Conservation (phyloP, 2,113 vertebrate species). For the Ahaetulla prasina region DNA sequence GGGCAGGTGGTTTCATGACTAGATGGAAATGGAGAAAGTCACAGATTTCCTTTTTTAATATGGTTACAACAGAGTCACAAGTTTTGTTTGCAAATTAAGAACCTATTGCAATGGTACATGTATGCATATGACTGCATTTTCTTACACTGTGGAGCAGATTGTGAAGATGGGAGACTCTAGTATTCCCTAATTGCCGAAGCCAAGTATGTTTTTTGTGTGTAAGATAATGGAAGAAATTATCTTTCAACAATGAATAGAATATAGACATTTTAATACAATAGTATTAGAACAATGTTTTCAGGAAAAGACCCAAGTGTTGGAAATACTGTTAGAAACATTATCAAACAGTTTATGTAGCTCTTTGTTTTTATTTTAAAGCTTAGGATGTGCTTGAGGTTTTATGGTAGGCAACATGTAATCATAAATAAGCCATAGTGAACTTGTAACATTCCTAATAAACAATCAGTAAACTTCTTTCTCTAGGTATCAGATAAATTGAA, state of each 20-base stretch:
- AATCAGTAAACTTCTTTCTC: constrained; percentile 20
- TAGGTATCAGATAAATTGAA: constrained; percentile 34
- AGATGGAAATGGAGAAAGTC: neutral
- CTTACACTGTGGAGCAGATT: constrained; percentile 49
- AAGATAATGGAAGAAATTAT: too few relatives aligned
- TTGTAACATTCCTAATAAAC: neutral
- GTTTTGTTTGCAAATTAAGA: neutral
- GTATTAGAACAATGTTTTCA: constrained; percentile 39
- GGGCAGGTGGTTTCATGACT: neutral
- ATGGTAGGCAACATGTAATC: neutral
- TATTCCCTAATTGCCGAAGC: too few relatives aligned
- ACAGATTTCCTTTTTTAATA: constrained; percentile 4
- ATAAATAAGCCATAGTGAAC: neutral
- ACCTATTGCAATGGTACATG: neutral
- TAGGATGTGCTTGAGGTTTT: neutral
- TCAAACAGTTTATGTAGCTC: neutral
- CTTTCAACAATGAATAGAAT: too few relatives aligned
- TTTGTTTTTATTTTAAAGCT: neutral
- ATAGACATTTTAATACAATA: constrained; percentile 38
- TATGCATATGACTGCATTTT: neutral
- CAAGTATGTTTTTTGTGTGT: too few relatives aligned
- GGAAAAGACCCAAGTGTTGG: neutral
- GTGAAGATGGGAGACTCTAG: constrained; percentile 37
- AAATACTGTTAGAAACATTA: constrained; percentile 20
- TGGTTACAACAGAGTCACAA: constrained; percentile 1